Evolutionary conservation across 2,888 invertebrate genomes (phyloP), one percentile per base, ranked within the genome.

Genomic region (Cephus pygmeus): DNA sequence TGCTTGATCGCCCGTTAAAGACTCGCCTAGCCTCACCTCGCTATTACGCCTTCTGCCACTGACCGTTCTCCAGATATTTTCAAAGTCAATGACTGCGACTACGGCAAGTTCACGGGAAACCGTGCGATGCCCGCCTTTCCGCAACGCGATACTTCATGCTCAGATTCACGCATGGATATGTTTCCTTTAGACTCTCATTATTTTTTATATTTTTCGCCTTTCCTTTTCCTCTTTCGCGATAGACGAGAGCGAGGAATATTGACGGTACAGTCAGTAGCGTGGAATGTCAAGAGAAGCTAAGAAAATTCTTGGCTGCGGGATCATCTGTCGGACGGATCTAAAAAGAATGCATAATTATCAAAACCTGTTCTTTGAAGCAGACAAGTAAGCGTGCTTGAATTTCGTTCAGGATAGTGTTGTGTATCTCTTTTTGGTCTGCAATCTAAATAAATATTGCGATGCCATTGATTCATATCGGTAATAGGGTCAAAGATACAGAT

Each of bases 1-100:
- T 81, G 85, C 83, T 83, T 79, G 83, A 86, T 87, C 87, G 81
- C 80, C 83, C 87, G 84, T 87, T 88, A 81, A 88, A 87, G 85
- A 88, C 88, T 87, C 86, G 77, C 76, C 81, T 76, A 75, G 78
- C 78, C 84, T 78, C 77, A 80, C 81, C 75, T 79, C 77, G 80
- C 74, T 30, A 30, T 34, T 34, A 34, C 56, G 56, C 56, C 56
- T 56, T 56, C 77, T 83, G 85, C 84, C 84, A 82, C 82, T 87
- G 86, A 84, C 84, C 84, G 83, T 85, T 86, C 84, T 80, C 83
- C 78, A 81, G 81, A 84, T 83, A 87, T 87, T 86, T 86, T 86
- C 85, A 84, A 85, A 87, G 85, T 87, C 85, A 86, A 85, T 84
- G 86, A 85, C 84, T 84, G 84, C 82, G 79, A 82, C 83, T 77